Percentiles rank a stretch among this genome's conserved stretches.
These are phyloP conservation scores for Drosophila teissieri DNA, from an alignment of 1,140 invertebrate species.

Conservation along the genomic window DNA sequence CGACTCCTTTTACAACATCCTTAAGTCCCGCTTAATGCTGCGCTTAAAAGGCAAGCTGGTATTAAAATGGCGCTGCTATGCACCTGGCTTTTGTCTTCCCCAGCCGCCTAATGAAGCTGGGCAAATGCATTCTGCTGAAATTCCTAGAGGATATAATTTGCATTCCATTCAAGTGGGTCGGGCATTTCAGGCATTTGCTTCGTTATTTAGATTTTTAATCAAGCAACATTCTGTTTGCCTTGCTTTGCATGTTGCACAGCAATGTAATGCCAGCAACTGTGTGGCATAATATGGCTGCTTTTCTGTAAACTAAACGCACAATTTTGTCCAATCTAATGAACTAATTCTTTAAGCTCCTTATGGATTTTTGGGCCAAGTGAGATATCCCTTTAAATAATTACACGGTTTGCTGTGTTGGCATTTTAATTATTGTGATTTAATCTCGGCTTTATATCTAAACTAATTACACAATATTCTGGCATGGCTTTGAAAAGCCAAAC, in stretches of 20 bases:
- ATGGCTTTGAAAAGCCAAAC: background rate
- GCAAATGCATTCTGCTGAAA: constrained; percentile 42
- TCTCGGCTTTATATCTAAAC: background rate
- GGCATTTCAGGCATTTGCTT: constrained; percentile 37
- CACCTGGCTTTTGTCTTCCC: constrained; percentile 35
- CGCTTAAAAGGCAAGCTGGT: constrained; percentile 31
- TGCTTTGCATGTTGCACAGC: background rate
- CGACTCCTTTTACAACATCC: constrained; percentile 4
- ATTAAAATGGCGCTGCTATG: constrained; percentile 1
- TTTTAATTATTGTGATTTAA: background rate
- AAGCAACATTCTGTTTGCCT: constrained; percentile 2
- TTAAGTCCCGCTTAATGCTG: constrained; percentile 38
- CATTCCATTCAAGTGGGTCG: constrained; percentile 23
- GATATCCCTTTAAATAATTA: background rate
- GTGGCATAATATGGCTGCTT: no score
- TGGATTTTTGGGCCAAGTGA: no score
- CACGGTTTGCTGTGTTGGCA: no score
- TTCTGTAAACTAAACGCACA: background rate
- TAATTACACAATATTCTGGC: background rate
- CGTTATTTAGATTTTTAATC: constrained; percentile 27
- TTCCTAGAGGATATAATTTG: constrained; percentile 22
- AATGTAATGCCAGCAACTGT: no score
- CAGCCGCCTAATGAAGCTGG: constrained; percentile 47
- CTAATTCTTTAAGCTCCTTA: no score
- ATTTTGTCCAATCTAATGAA: no score